Evolutionary conservation across 2,888 invertebrate genomes (phyloP).

Genomic region (Seladonia tumulorum): DNA sequence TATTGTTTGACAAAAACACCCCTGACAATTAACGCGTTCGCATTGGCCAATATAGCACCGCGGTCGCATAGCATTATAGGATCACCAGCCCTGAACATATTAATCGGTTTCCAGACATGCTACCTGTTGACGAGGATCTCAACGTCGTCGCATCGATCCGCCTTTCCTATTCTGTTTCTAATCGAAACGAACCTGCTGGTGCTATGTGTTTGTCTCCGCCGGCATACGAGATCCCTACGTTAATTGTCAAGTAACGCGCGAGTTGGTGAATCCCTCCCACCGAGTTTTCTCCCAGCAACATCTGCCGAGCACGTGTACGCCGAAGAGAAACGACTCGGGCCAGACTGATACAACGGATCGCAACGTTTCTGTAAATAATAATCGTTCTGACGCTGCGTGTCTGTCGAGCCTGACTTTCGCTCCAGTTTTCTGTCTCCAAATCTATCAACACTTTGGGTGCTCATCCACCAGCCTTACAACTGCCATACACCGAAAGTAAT

Average conservation of each 20-base stretch:
- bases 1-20: not conserved
- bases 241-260: not conserved
- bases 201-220: not conserved
- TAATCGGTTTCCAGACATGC: not conserved
- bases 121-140: not conserved
- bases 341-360: not conserved
- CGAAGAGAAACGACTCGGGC: not conserved
- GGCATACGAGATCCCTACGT: not conserved
- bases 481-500: not conserved
- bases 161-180: not conserved
- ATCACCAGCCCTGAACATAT: not conserved
- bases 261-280: not conserved
- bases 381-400: not conserved
- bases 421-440: not conserved
- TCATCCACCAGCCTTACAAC: too few relatives aligned
- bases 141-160: not conserved
- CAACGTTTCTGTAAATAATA: not conserved
- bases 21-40: not conserved
- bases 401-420: not conserved
- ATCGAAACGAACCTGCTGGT: not conserved
- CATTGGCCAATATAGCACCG: not conserved
- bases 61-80: not conserved
- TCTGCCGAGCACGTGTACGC: conserved; percentile 14
- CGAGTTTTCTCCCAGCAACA: conserved; percentile 1
- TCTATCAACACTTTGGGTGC: not conserved